Evolutionary conservation across 2,113 vertebrate species (phyloP), one percentile per base, ranked within the genome.

Genomic region (Asarcornis scutulata): DNA sequence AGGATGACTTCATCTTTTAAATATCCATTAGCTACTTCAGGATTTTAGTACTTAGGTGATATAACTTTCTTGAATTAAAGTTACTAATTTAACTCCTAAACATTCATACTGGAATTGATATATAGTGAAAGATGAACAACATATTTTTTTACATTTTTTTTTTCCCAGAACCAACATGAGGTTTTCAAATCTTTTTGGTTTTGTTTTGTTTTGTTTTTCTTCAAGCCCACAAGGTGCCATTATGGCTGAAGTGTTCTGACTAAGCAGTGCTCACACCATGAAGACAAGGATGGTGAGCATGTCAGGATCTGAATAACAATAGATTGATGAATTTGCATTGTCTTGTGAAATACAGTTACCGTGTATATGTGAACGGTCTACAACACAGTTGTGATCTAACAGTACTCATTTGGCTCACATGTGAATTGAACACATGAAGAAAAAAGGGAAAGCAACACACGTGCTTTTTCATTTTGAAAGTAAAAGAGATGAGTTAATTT

Each of bases 401-500:
- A 16, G 8, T 56, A 32, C 4, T 38, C 7, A 4, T 67, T 42
- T 13, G 68, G 50, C 62, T 69, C 50, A n/a, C 27, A 48, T 91
- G 60, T 96, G 78, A 95, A 67, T 15, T 73, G 68, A 75, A 92
- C 91, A 27, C 9, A 8, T 14, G 17, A 44, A 56, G 15, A 32
- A 83, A 68, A 62, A 89, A 62, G 42, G 68, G 44, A 77, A 85
- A 67, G 34, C 31, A 88, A 17, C 29, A 34, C 58, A 58, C 18
- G 29, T 90, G 56, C 55, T 89, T 78, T 94, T 77, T 95, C 13
- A 56, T 91, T 96, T 79, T 94, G 72, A 62, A 94, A 95, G 59
- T 74, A 86, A 69, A 88, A 85, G 53, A 62, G n/a, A 73, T 81
- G 86, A 92, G 79, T 94, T 93, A 93, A 92, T 97, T 97, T 95